Percentiles rank a stretch among this genome's conserved stretches.
These are phyloP conservation scores for Bubo blakistoni DNA, from an alignment of 2,113 vertebrate genomes.

Conservation along the genomic window DNA sequence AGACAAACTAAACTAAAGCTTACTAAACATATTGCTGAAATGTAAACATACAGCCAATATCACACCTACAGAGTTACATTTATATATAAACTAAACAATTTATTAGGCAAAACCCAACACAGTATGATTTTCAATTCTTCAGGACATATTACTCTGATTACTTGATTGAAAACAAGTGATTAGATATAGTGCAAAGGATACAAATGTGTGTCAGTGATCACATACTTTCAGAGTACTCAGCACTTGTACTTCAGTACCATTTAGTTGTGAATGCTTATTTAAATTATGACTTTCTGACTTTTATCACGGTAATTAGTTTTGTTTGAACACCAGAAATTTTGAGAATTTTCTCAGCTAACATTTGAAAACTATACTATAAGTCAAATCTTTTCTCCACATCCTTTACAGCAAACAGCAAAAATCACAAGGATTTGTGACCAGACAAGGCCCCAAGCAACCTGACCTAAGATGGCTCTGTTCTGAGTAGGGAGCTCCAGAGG, in stretches of 20 bases:
- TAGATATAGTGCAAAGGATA: background rate
- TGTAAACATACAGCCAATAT: background rate
- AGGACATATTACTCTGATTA: background rate
- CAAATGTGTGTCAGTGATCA: accelerated
- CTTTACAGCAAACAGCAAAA: background rate
- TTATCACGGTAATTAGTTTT: background rate
- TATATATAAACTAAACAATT: background rate
- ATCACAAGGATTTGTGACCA: background rate
- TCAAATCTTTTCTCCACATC: background rate
- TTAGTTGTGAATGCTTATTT: background rate
- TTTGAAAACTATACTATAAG: background rate
- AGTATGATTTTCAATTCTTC: background rate
- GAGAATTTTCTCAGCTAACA: background rate
- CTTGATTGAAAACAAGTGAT: background rate
- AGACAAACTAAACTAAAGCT: background rate
- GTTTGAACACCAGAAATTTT: background rate
- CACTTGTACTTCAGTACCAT: background rate
- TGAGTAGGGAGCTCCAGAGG: background rate
- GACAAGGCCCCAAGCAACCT: background rate
- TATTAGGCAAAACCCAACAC: background rate
- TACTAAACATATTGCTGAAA: background rate
- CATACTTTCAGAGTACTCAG: background rate
- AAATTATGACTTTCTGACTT: background rate
- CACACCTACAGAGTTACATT: background rate
- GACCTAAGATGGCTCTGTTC: background rate